Base-by-base conservation (phyloP, 53 echinoderm and acorn worm species). In the Henricia sp. region DNA sequence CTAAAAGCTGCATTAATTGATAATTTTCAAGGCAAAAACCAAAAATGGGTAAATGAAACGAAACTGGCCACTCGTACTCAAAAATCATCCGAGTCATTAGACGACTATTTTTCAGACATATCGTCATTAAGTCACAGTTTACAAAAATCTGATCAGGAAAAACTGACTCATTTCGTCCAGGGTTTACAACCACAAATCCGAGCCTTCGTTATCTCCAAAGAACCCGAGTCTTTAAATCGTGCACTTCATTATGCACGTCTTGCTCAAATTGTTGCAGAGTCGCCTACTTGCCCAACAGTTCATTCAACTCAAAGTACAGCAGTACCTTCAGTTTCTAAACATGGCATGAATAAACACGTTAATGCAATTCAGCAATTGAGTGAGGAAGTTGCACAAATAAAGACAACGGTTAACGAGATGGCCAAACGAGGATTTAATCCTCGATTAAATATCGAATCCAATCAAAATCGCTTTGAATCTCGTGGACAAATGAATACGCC, bases 91-190 rank as follows among this genome's bases (percentile, higher is more conserved):
- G 74, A 74, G 16, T 74, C 74, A 52, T 38, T 74, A 54, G 74
- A 74, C 37, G 74, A 74, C 17, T 74, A 74, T 74, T 74, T 40
- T 52, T 74, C 55, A 74, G 74, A 74, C 16, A 54, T 54, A 37
- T 54, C 74, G 36, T 74, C 74, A 23, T 68, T 74, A 17, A 35
- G 55, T 74, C 74, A 74, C 37, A 37, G 36, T 13, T 25, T 74
- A 24, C 54, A 74, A 74, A 54, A 74, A 48, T 52, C 53, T 44
- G 53, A 54, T 9, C 55, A 74, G 23, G 55, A 74, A 13, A 74
- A 39, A 74, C 38, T 74, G 10, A 74, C 55, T 2, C 55, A 74
- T 74, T 53, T 53, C 74, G 37, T 74, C 55, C 53, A 38, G 74
- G 55, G 74, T 20, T 71, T 71, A 36, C 52, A 71, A 71, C 72